Conservation (phyloP, 2,888 invertebrate genomes). For the Diabrotica balteata region DNA sequence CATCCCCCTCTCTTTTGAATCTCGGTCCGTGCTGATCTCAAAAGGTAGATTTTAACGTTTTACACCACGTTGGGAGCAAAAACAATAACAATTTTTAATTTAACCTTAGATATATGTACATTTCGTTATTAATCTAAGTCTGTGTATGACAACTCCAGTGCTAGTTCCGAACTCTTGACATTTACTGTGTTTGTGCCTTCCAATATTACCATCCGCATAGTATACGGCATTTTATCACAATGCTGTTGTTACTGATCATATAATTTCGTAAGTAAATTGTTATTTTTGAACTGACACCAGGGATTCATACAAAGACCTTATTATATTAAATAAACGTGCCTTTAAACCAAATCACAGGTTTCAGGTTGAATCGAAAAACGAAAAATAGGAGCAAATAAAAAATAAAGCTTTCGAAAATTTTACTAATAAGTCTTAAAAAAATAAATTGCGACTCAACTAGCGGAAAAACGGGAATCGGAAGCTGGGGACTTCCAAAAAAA, state of each 20-base stretch:
- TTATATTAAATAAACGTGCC: slow-evolving; percentile 41
- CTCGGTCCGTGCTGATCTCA: slow-evolving; percentile 51
- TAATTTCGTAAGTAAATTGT: not conserved
- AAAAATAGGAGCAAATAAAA: slow-evolving; percentile 33
- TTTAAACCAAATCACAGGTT: slow-evolving; percentile 56
- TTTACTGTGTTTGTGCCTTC: not conserved
- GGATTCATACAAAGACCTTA: slow-evolving; percentile 31
- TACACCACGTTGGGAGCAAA: slow-evolving; percentile 37
- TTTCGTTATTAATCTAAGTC: slow-evolving; percentile 19
- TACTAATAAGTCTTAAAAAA: slow-evolving; percentile 39
- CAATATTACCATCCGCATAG: not conserved
- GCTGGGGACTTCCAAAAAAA: slow-evolving; percentile 28
- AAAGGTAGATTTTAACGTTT: slow-evolving; percentile 29
- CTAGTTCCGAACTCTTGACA: not conserved
- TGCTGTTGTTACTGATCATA: slow-evolving; percentile 10
- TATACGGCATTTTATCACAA: slow-evolving; percentile 2
- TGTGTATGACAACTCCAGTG: slow-evolving; percentile 11
- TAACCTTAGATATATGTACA: slow-evolving; percentile 34
- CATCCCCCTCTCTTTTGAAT: slow-evolving; percentile 48
- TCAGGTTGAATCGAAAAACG: slow-evolving; percentile 46
- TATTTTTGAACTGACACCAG: slow-evolving; percentile 7
- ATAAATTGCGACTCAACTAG: slow-evolving; percentile 43
- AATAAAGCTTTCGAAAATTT: slow-evolving; percentile 34
- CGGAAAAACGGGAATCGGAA: slow-evolving; percentile 31
- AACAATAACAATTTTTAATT: slow-evolving; percentile 40